A percentile compares a stretch with the other conserved stretches of the same genome.
phyloP scores from a whole-genome alignment of 2,113 vertebrate genomes.

The Peromyscus leucopus region DNA sequence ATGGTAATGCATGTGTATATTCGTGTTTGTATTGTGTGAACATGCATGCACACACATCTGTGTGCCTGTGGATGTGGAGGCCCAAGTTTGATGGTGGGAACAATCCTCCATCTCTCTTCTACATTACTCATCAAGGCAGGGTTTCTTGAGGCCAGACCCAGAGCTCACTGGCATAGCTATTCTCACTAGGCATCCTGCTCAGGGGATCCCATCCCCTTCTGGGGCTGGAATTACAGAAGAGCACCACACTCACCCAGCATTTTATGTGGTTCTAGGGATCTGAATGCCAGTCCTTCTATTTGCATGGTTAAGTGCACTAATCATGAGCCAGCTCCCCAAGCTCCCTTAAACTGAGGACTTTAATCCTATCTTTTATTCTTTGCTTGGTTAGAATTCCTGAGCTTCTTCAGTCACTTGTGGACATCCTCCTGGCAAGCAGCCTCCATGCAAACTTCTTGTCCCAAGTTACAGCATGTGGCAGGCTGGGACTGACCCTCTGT shows the following conservation, averaged over 20 bases:
- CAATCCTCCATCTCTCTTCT: not conserved
- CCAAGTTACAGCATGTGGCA: not conserved
- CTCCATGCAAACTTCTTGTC: not conserved
- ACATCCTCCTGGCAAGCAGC: not conserved
- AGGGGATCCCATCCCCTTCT: not conserved
- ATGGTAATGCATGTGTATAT: not conserved
- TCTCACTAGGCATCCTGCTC: too few relatives aligned
- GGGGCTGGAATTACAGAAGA: not conserved
- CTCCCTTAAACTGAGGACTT: not conserved
- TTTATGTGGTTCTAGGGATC: not conserved
- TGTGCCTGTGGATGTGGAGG: not conserved
- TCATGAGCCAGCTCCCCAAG: not conserved
- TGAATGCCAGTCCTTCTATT: not conserved
- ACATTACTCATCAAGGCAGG: too few relatives aligned
- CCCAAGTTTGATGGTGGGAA: not conserved
- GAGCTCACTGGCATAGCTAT: not conserved
- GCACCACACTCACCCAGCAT: not conserved
- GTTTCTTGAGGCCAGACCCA: not conserved
- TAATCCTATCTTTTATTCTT: not conserved
- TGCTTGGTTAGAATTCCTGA: not conserved
- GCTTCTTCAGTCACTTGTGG: too few relatives aligned
- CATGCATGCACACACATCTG: too few relatives aligned
- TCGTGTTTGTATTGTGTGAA: not conserved
- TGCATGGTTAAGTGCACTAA: not conserved
- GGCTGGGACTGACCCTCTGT: conserved; percentile 3